These are phyloP conservation scores for Canis aureus DNA, from an alignment of 2,113 vertebrate species.

Conservation along the genomic window DNA sequence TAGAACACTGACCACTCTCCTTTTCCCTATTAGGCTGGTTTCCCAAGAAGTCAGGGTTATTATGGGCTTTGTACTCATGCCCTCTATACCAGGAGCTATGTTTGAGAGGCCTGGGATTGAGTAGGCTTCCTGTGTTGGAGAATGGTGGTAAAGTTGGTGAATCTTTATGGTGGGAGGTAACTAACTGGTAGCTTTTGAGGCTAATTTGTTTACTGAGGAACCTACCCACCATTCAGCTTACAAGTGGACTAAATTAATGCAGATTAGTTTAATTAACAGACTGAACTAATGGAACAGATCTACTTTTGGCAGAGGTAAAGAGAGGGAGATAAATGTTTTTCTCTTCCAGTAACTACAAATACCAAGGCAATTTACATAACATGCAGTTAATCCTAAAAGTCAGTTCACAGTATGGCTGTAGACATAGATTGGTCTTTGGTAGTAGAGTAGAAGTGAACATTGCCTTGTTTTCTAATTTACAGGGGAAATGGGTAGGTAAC, in stretches of 20 bases:
- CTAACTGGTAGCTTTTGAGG: slow-evolving; percentile 11
- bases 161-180: not conserved
- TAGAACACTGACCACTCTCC: not conserved
- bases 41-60: not conserved
- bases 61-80: not conserved
- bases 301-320: not conserved
- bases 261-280: slow-evolving; percentile 13
- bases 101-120: not conserved
- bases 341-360: not conserved
- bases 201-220: not conserved
- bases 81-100: not conserved
- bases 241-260: slow-evolving; percentile 1
- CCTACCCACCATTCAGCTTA: not conserved
- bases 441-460: not conserved
- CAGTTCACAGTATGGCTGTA: not conserved
- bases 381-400: not conserved
- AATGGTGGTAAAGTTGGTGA: not conserved
- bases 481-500: not conserved
- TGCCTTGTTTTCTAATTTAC: not conserved
- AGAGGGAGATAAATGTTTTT: not conserved
- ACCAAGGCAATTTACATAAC: not conserved
- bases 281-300: not conserved
- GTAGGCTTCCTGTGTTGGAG: not conserved
- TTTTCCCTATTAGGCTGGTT: not conserved
- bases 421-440: not conserved